phyloP scores from a whole-genome alignment of 1,140 invertebrate species.

The Drosophila pruinosa region DNA sequence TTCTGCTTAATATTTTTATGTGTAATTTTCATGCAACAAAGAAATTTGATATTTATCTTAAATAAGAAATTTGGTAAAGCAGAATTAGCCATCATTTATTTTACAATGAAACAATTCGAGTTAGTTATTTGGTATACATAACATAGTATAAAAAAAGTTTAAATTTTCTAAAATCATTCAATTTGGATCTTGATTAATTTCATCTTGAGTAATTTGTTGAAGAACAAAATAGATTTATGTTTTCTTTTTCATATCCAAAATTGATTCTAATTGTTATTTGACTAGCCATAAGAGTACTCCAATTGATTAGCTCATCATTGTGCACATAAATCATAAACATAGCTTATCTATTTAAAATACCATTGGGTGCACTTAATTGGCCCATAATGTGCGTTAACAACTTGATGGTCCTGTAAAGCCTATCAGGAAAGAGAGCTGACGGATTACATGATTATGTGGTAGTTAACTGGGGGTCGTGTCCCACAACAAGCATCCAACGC shows the following conservation, averaged over 20 bases:
- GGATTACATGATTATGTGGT: constrained; percentile 69
- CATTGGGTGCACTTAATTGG: constrained; percentile 38
- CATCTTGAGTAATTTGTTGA: too few relatives aligned
- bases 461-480: background rate
- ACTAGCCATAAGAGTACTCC: background rate
- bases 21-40: too few relatives aligned
- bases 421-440: constrained; percentile 53
- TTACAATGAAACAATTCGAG: too few relatives aligned
- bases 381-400: constrained; percentile 54
- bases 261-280: background rate
- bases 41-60: too few relatives aligned
- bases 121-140: too few relatives aligned
- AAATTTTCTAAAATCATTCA: too few relatives aligned
- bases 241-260: too few relatives aligned
- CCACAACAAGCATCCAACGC: constrained; percentile 11
- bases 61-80: too few relatives aligned
- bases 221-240: too few relatives aligned
- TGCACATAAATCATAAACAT: background rate
- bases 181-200: too few relatives aligned
- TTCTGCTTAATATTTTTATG: background rate
- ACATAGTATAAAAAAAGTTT: too few relatives aligned
- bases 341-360: constrained; percentile 31
- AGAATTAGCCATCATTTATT: too few relatives aligned
- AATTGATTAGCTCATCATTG: background rate
- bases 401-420: constrained; percentile 57